A percentile compares a stretch with the other conserved stretches of the same genome.
These are phyloP conservation scores for Oryzias woworae DNA, from an alignment of 2,113 vertebrate genomes.

Conservation along the genomic window DNA sequence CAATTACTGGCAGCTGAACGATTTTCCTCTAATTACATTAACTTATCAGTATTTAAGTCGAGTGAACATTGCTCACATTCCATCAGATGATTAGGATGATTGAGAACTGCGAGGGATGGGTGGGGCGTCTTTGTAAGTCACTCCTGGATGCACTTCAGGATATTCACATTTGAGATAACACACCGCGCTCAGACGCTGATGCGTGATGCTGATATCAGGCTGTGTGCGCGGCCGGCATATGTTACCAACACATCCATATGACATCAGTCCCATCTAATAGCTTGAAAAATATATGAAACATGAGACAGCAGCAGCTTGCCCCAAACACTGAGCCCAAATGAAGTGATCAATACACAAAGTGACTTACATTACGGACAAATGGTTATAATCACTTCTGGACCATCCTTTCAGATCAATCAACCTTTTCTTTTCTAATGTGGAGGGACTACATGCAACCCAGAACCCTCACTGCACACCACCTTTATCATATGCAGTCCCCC, in stretches of 20 bases:
- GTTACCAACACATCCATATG: conserved; percentile 20
- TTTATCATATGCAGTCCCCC: conserved; percentile 23
- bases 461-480: not conserved
- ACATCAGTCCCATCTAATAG: conserved; percentile 13
- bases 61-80: conserved; percentile 39
- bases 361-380: conserved; percentile 29
- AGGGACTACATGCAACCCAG: not conserved
- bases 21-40: conserved; percentile 73
- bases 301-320: conserved; percentile 38
- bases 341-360: conserved; percentile 35
- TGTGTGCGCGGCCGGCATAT: not conserved
- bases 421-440: not conserved
- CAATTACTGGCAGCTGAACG: conserved; percentile 69
- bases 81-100: conserved; percentile 51
- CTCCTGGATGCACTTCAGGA: conserved; percentile 19
- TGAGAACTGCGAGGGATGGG: conserved; percentile 14
- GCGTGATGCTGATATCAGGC: not conserved
- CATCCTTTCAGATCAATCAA: conserved; percentile 9
- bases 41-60: conserved; percentile 64
- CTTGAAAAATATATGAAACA: conserved; percentile 26
- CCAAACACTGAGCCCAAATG: conserved; percentile 16
- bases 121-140: conserved; percentile 17
- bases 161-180: conserved; percentile 39
- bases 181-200: conserved; percentile 24
- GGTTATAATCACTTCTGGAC: conserved; percentile 26